Percentiles rank a stretch among this genome's conserved stretches.
Conservation (phyloP, 2,113 vertebrate genomes). For the Lophius piscatorius region DNA sequence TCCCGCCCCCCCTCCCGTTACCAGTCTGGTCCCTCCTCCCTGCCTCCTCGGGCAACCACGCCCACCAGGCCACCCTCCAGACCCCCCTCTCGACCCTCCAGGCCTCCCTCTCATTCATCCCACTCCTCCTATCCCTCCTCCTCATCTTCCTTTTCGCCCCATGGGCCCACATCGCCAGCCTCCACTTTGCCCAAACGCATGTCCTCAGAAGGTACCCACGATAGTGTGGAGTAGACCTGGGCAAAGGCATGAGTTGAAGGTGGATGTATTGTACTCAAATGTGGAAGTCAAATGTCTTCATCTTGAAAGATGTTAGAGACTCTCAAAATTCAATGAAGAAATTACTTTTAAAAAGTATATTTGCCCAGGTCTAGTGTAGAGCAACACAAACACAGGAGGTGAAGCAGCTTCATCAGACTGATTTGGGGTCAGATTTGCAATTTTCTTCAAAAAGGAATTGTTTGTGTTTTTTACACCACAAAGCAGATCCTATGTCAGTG, state of each 20-base stretch:
- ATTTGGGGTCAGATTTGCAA: slow-evolving; percentile 48
- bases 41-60: slow-evolving; percentile 97
- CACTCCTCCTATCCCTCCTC: slow-evolving; percentile 92
- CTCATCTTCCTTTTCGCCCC: slow-evolving; percentile 95
- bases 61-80: slow-evolving; percentile 98
- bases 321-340: slow-evolving; percentile 1
- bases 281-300: not conserved
- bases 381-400: slow-evolving; percentile 41
- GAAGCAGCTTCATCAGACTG: slow-evolving; percentile 42
- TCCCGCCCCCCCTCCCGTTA: slow-evolving; percentile 98
- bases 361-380: slow-evolving; percentile 73
- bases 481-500: slow-evolving; percentile 55
- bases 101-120: slow-evolving; percentile 98
- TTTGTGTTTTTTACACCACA: not conserved
- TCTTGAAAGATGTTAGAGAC: slow-evolving; percentile 1
- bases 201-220: slow-evolving; percentile 98
- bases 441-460: slow-evolving; percentile 13
- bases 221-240: slow-evolving; percentile 72
- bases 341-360: slow-evolving; percentile 39
- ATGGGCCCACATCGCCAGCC: slow-evolving; percentile 94
- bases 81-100: slow-evolving; percentile 98
- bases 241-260: slow-evolving; percentile 65
- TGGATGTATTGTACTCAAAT: slow-evolving; percentile 39
- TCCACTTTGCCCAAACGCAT: slow-evolving; percentile 99
- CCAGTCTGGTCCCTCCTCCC: slow-evolving; percentile 98